Conservation (phyloP, 2,113 vertebrate genomes). For the Jaculus jaculus region DNA sequence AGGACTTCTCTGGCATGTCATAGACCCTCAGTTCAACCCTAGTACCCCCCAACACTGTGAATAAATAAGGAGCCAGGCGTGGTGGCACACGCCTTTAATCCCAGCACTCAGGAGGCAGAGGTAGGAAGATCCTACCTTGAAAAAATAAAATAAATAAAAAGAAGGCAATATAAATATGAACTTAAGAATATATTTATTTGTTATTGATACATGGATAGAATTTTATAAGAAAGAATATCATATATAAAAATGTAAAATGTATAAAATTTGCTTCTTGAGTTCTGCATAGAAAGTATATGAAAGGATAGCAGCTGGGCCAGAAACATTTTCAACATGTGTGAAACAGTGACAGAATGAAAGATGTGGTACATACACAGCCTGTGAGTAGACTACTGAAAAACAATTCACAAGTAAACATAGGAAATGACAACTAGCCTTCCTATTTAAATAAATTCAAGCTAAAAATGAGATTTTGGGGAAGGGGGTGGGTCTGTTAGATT, state of each 20-base stretch:
- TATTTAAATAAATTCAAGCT: neutral
- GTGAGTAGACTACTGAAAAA: neutral
- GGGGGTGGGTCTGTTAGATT: neutral
- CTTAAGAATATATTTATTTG: slow-evolving; percentile 14
- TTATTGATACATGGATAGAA: neutral
- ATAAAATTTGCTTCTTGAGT: neutral
- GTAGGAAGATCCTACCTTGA: too few species aligned
- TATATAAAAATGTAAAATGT: neutral
- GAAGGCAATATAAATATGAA: slow-evolving; percentile 4
- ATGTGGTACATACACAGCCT: neutral
- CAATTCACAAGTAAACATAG: neutral
- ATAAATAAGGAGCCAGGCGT: too few species aligned
- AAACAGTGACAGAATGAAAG: neutral
- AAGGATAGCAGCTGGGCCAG: neutral
- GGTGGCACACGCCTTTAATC: too few species aligned
- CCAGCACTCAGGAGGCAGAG: too few species aligned
- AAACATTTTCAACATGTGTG: neutral
- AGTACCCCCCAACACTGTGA: neutral
- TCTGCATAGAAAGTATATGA: neutral
- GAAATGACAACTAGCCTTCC: neutral
- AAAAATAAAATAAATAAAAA: neutral
- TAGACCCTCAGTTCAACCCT: neutral
- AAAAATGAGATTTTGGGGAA: neutral
- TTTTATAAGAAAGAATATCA: slow-evolving; percentile 26
- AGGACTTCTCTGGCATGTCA: too few species aligned